Conservation (phyloP, 2,113 vertebrate genomes). For the Myiozetetes cayanensis region DNA sequence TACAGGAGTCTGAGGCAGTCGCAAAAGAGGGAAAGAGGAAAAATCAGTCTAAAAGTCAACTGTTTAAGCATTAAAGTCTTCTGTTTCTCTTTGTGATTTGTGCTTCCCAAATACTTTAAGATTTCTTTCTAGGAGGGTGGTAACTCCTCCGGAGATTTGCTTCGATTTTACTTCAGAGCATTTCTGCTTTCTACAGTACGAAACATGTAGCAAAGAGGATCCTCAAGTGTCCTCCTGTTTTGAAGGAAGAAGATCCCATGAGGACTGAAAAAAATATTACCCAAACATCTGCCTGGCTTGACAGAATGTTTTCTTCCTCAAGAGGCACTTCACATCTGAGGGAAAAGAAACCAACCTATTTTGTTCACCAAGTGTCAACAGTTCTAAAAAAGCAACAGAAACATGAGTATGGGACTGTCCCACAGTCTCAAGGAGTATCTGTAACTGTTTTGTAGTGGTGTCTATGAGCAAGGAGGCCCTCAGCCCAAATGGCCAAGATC, state of each 20-base stretch:
- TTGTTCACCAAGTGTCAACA: neutral
- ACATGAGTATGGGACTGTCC: neutral
- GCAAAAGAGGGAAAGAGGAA: neutral
- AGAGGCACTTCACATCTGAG: neutral
- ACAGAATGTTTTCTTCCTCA: neutral
- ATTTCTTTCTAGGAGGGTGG: neutral
- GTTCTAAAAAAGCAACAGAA: conserved; percentile 3
- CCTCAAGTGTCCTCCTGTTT: neutral
- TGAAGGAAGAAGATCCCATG: neutral
- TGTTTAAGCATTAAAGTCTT: neutral
- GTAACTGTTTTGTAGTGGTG: neutral
- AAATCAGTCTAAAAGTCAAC: neutral
- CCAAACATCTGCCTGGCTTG: neutral
- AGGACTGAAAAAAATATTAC: neutral
- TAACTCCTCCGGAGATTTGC: neutral
- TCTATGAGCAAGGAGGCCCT: neutral
- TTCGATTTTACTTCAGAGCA: neutral
- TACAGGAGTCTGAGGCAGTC: neutral
- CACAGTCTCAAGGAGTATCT: neutral
- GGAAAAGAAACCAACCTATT: neutral
- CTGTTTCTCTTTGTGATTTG: neutral
- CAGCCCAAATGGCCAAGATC: neutral
- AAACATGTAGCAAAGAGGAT: neutral
- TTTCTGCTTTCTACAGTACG: neutral
- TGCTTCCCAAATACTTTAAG: neutral